Base-by-base conservation (phyloP, 1,140 invertebrate species). In the Helicoverpa zea region DNA sequence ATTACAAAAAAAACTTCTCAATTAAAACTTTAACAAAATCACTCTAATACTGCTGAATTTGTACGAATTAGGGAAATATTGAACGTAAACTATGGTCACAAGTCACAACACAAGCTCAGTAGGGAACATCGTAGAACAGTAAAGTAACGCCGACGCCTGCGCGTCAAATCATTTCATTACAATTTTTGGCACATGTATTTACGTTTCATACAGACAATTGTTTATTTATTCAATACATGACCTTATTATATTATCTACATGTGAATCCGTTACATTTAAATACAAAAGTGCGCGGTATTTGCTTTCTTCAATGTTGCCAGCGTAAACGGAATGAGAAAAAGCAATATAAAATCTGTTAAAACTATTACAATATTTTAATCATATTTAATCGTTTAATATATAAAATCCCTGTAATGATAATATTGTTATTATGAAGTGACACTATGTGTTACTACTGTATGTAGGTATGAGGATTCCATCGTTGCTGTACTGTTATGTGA, bases 1-100 rank as follows among this genome's bases (percentile, higher is more conserved):
- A 94, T 92, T 93, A 94, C 90, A 81, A 81, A 81, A 81, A 82
- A 84, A 92, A 92, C 88, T 81, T 92, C 80, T 94, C 92, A 91
- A 92, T 94, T 91, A 95, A 91, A 95, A 94, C 92, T 91, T 95
- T 95, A 95, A 95, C 92, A 95, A 95, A 95, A 95, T 95, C 94
- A 95, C 92, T 91, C 90, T 95, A 94, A 95, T 94, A 94, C 92
- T 94, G 92, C 91, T 94, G 91, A 91, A 93, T 95, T 95, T 95
- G 94, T 94, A 95, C 94, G 91, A 92, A 94, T 92, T 93, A 94
- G 91, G 92, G 93, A 91, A 93, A 93, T 87, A 76, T 75, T 77
- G 59, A 91, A 92, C 90, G 87, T 86, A 89, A 87, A 88, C 58
- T 87, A 83, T 83, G 84, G 87, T 89, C 90, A 89, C 89, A 87